Conservation (phyloP, 2,113 vertebrate genomes). For the Gallinago jamesoni region DNA sequence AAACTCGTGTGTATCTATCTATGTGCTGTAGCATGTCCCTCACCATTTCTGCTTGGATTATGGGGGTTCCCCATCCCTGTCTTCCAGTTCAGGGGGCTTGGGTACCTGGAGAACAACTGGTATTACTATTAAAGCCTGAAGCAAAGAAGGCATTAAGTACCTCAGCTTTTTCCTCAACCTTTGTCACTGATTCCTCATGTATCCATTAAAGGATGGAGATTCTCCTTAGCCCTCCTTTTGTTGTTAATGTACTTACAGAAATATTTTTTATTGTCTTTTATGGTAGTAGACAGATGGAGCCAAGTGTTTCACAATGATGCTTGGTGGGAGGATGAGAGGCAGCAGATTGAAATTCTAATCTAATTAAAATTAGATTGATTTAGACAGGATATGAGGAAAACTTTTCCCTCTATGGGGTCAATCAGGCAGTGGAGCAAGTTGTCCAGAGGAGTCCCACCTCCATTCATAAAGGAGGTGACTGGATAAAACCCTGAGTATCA, state of each 20-base stretch:
- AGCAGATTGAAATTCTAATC: background rate
- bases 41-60: background rate
- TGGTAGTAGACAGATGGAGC: background rate
- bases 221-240: background rate
- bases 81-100: background rate
- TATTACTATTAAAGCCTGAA: background rate
- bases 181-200: background rate
- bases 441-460: background rate
- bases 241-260: background rate
- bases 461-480: background rate
- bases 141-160: background rate
- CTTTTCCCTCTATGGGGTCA: background rate
- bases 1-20: background rate
- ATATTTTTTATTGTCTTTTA: background rate
- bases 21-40: background rate
- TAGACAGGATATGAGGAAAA: background rate
- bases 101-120: background rate
- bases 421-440: background rate
- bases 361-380: background rate
- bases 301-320: accelerated
- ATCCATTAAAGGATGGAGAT: background rate
- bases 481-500: background rate
- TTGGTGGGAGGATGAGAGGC: background rate
- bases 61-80: background rate
- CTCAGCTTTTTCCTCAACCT: background rate